Evolutionary conservation across 2,113 vertebrate species (phyloP).

Genomic region (Pelmatolapia mariae): DNA sequence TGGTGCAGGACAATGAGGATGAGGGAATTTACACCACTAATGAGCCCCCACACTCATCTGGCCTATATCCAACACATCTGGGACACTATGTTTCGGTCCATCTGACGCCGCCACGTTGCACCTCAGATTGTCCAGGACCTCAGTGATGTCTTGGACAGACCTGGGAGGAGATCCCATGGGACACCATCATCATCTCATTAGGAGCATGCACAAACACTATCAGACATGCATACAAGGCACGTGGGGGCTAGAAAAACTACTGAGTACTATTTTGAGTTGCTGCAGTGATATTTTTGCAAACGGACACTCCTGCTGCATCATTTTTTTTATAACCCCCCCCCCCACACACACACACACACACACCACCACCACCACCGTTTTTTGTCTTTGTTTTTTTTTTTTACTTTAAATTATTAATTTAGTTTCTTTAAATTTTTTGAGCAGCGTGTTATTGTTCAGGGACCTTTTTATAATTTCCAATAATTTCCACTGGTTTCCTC

Average conservation of each 20-base stretch:
- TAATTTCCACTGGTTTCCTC: neutral
- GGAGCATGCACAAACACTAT: neutral
- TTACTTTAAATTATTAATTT: neutral
- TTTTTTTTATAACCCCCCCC: neutral
- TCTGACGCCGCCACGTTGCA: neutral
- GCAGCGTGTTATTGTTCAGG: neutral
- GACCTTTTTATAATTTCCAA: neutral
- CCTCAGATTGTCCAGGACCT: neutral
- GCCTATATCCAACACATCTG: neutral
- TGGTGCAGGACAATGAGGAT: no score
- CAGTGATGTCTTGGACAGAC: neutral
- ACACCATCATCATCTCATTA: neutral
- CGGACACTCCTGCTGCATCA: neutral
- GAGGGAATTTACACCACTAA: neutral
- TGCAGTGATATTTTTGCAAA: neutral
- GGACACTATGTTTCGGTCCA: neutral
- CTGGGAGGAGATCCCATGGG: neutral
- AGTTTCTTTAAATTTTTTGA: neutral
- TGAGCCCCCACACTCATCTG: neutral
- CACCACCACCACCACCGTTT: neutral
- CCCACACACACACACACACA: no score
- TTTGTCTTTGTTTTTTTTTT: neutral
- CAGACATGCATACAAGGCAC: neutral
- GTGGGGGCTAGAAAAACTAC: neutral
- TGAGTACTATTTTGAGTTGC: neutral